These are phyloP conservation scores for Setipinna tenuifilis DNA, from an alignment of 2,797 vertebrate genomes.

Conservation along the genomic window DNA sequence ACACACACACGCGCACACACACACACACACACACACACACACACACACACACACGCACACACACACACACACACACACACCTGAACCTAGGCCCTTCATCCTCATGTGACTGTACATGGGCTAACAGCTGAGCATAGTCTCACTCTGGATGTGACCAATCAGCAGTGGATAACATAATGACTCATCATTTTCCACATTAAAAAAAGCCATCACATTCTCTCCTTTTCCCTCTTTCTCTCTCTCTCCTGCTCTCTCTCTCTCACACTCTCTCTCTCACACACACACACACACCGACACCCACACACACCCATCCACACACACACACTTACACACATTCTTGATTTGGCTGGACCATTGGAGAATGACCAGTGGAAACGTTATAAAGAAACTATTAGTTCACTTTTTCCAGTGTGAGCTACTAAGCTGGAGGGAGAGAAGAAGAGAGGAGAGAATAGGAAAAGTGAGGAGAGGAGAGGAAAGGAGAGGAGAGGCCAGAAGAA, in stretches of 20 bases:
- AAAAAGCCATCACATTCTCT: not conserved
- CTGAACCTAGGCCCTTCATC: not conserved
- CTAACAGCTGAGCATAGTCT: not conserved
- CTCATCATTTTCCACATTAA: not conserved
- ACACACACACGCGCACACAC: not conserved
- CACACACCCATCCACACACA: not conserved
- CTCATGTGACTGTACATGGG: not conserved
- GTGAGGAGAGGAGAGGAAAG: too few relatives aligned
- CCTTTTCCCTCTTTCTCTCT: too few relatives aligned
- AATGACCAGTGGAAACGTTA: constrained; percentile 42
- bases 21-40: not conserved
- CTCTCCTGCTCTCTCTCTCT: not conserved
- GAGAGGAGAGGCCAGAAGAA: not conserved
- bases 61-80: not conserved
- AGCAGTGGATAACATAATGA: not conserved
- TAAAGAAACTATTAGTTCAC: constrained; percentile 50
- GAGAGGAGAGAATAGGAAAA: not conserved
- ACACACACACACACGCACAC: not conserved
- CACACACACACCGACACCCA: not conserved
- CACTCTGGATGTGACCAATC: not conserved
- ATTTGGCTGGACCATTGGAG: not conserved
- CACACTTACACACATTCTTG: not conserved
- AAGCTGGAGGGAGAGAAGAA: constrained; percentile 12
- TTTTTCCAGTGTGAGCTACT: constrained; percentile 52
- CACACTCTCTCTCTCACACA: not conserved